Evolutionary conservation across 2,113 vertebrate species (phyloP), one percentile per base, ranked within the genome.

Genomic region (Laticauda colubrina): DNA sequence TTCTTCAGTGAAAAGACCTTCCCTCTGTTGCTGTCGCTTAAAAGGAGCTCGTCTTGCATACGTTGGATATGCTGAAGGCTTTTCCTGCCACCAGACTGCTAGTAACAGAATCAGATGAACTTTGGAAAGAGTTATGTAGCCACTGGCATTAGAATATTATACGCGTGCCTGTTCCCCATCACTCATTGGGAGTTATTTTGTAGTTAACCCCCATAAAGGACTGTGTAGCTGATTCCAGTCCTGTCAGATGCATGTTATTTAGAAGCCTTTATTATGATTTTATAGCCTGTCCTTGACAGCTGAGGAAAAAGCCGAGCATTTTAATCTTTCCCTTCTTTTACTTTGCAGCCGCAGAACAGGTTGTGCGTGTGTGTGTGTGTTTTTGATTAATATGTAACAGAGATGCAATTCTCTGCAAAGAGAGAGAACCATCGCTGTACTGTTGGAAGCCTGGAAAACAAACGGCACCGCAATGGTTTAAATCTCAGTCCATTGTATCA

Each of bases 171-270:
- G 97, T 97, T 97, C 97, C 97, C 97, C 97, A 98, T 98, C 98
- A 97, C 97, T 98, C 98, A 98, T 96, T 96, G 97, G 98, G 98
- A 98, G 98, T 98, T 98, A 98, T 98, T 98, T 98, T 98, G 98
- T 98, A 98, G 98, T 98, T 98, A 98, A 98, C 98, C 98, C 98
- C 98, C 97, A 98, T 98, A 98, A 98, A 98, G 97, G 97, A 97
- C 97, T 97, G 97, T 95, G 97, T 91, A 91, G 96, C 96, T 64
- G 97, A 98, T 97, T 97, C 95, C 97, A 97, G 97, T 96, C 96
- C 98, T 98, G 97, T 98, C 98, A 98, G 96, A 97, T 97, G 97
- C 98, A 98, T 97, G 96, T 98, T 98, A 98, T 98, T 98, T 98
- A 98, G 98, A 98, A 98, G 97, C 97, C 97, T 96, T 98, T 98